Percentiles rank a stretch among this genome's conserved stretches.
phyloP scores from a whole-genome alignment of 2,113 vertebrate species.

The Peromyscus californicus region DNA sequence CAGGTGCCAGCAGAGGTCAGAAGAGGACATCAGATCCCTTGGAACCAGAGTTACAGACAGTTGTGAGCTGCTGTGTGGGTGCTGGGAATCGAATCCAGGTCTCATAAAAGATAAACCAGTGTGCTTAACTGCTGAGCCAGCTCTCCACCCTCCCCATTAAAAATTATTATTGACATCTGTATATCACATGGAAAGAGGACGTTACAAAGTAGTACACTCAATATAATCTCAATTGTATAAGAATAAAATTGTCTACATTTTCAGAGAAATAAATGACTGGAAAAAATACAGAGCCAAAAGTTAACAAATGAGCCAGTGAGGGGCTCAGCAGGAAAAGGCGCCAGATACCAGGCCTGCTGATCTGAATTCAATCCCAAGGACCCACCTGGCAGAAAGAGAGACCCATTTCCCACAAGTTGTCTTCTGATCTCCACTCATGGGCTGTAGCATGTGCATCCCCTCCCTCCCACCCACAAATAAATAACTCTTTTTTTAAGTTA shows the following conservation, averaged over 20 bases:
- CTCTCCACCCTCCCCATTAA: not conserved
- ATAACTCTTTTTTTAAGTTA: not conserved
- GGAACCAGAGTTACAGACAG: not conserved
- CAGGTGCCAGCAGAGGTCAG: not conserved
- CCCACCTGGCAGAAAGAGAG: not conserved
- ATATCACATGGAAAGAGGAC: not conserved
- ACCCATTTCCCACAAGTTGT: not conserved
- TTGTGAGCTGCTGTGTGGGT: not conserved
- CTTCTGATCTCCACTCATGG: not conserved
- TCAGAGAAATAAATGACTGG: slow-evolving; percentile 18
- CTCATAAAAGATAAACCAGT: not conserved
- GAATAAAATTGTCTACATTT: slow-evolving; percentile 4
- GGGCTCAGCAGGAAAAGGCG: not conserved
- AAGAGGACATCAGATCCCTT: not conserved
- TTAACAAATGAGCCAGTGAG: not conserved
- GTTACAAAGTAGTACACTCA: slow-evolving; percentile 1
- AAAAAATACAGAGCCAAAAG: not conserved
- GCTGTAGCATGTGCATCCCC: too few relatives aligned
- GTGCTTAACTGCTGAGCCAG: not conserved
- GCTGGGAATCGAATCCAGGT: not conserved
- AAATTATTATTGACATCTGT: not conserved
- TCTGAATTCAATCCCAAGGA: not conserved
- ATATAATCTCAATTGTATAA: not conserved
- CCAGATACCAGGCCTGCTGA: not conserved
- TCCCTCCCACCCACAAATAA: too few relatives aligned